Percentiles rank a stretch among this genome's conserved stretches.
Conservation (phyloP, 2,888 invertebrate species). For the Acleris sparsana region DNA sequence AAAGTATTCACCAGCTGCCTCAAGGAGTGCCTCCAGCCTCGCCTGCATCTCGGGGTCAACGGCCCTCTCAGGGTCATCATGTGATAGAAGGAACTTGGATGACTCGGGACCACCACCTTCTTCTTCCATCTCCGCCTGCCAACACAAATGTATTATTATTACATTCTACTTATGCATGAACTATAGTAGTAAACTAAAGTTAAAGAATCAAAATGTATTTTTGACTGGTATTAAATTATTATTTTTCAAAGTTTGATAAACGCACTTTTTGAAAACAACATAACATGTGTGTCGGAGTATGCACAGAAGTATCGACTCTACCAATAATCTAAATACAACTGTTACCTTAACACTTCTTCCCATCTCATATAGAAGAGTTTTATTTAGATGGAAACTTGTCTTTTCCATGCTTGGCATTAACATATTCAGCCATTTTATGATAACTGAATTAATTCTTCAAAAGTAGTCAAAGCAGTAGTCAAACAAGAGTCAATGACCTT, state of each 20-base stretch:
- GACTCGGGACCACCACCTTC: conserved; percentile 75
- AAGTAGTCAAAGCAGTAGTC: conserved; percentile 6
- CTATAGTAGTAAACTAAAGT: too few species aligned
- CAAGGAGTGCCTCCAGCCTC: conserved; percentile 94
- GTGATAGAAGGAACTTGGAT: conserved; percentile 80
- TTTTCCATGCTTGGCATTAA: neutral
- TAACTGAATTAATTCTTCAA: conserved; percentile 8
- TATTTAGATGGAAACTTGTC: neutral
- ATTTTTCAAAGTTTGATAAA: too few species aligned
- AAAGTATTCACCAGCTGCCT: conserved; percentile 90
- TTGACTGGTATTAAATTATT: too few species aligned
- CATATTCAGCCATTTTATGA: neutral
- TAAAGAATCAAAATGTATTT: too few species aligned
- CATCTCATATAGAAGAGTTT: neutral
- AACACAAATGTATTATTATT: conserved; percentile 34
- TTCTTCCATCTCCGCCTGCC: conserved; percentile 81
- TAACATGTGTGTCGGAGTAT: too few species aligned
- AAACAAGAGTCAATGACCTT: conserved; percentile 30
- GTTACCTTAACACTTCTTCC: neutral
- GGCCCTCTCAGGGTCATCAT: conserved; percentile 85
- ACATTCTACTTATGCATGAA: neutral
- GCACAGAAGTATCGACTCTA: too few species aligned
- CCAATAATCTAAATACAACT: neutral
- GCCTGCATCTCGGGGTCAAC: conserved; percentile 95
- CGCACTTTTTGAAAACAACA: too few species aligned